phyloP scores from a whole-genome alignment of 2,888 invertebrate species.

The Therioaphis trifolii region DNA sequence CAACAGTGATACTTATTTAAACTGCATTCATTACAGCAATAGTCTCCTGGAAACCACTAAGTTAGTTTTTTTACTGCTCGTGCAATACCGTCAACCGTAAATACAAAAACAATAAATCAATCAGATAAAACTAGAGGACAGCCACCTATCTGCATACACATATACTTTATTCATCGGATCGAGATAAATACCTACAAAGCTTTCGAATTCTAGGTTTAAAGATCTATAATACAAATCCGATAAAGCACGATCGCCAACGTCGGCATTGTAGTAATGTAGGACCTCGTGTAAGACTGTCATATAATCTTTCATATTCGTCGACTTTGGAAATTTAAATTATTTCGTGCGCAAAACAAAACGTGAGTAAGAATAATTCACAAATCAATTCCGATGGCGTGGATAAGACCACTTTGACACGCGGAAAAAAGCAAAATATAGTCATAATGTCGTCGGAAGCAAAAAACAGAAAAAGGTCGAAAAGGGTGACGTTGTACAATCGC shows the following conservation, averaged over 20 bases:
- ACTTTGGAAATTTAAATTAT: constrained; percentile 52
- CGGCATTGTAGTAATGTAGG: not conserved
- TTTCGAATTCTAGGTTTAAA: not conserved
- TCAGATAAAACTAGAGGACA: constrained; percentile 19
- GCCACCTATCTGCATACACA: not conserved
- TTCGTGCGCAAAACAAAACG: constrained; percentile 51
- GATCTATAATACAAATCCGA: not conserved
- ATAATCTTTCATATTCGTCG: constrained; percentile 1
- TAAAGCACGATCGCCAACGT: constrained; percentile 21
- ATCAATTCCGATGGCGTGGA: constrained; percentile 53
- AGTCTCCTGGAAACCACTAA: not conserved
- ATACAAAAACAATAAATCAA: constrained; percentile 44
- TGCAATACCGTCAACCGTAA: not conserved
- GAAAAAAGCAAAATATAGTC: constrained; percentile 6
- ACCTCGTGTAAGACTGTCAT: too few species aligned
- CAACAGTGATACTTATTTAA: too few species aligned
- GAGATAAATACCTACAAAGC: not conserved
- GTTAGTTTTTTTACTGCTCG: not conserved
- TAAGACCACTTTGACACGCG: constrained; percentile 27
- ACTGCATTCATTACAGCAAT: constrained; percentile 3
- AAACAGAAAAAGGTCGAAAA: not conserved
- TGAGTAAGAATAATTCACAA: constrained; percentile 52
- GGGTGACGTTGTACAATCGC: constrained; percentile 21
- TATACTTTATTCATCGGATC: not conserved
- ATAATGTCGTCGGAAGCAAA: not conserved